Evolutionary conservation across 2,113 vertebrate genomes (phyloP).

Genomic region (Semnopithecus entellus): DNA sequence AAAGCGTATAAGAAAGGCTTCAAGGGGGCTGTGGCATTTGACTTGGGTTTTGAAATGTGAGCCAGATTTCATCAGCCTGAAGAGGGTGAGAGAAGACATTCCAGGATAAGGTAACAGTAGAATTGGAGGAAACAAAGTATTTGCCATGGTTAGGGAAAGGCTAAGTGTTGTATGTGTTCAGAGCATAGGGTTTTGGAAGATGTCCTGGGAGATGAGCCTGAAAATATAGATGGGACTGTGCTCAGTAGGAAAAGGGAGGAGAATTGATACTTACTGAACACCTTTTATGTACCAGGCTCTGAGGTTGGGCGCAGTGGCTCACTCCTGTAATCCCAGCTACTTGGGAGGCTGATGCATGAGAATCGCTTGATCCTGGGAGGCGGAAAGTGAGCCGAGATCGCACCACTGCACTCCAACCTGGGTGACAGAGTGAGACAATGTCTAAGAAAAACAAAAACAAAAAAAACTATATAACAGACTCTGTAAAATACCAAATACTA

Average conservation of each 20-base stretch:
- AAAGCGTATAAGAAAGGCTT: conserved; percentile 3
- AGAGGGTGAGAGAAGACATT: not conserved
- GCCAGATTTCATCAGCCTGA: not conserved
- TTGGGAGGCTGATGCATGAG: too few species aligned
- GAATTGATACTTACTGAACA: not conserved
- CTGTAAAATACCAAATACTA: not conserved
- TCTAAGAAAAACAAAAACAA: too few species aligned
- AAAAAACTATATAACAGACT: not conserved
- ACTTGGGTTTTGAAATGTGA: conserved; percentile 51
- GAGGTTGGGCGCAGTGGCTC: too few species aligned
- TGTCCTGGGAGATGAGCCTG: not conserved
- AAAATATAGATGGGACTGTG: not conserved
- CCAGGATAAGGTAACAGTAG: not conserved
- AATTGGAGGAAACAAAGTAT: not conserved
- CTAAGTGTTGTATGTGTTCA: not conserved
- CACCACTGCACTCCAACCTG: too few species aligned
- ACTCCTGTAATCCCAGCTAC: too few species aligned
- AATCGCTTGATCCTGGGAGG: too few species aligned
- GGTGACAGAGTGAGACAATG: too few species aligned
- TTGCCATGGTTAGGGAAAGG: not conserved
- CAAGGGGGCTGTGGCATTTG: not conserved
- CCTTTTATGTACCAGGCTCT: not conserved
- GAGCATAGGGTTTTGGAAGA: not conserved
- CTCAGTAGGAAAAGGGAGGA: not conserved
- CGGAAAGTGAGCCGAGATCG: too few species aligned